Percentiles rank a stretch among this genome's conserved stretches.
phyloP scores from a whole-genome alignment of 2,888 invertebrate genomes.

The Cistogaster globosa region DNA sequence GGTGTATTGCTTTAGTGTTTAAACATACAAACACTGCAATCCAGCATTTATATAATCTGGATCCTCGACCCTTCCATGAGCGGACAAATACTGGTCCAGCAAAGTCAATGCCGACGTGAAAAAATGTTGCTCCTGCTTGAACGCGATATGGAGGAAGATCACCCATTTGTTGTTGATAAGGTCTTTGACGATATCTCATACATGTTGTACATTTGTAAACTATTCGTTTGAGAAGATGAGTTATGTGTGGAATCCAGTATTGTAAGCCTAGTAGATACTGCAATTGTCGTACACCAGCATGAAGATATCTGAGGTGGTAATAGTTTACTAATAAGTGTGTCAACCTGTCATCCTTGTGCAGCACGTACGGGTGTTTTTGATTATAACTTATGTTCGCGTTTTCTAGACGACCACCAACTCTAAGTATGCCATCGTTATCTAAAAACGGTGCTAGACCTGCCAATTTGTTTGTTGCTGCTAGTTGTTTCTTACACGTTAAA shows the following conservation, averaged over 20 bases:
- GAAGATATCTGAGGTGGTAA: slow-evolving; percentile 22
- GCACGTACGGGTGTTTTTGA: slow-evolving; percentile 61
- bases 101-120: slow-evolving; percentile 55
- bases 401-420: slow-evolving; percentile 66
- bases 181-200: slow-evolving; percentile 50
- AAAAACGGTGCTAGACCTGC: slow-evolving; percentile 65
- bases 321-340: background rate
- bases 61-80: slow-evolving; percentile 61
- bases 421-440: slow-evolving; percentile 56
- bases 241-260: slow-evolving; percentile 43
- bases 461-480: slow-evolving; percentile 57
- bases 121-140: slow-evolving; percentile 37
- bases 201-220: slow-evolving; percentile 60
- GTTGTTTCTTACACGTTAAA: slow-evolving; percentile 2
- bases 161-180: slow-evolving; percentile 68
- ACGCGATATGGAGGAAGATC: slow-evolving; percentile 66
- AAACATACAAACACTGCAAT: slow-evolving; percentile 63
- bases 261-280: slow-evolving; percentile 47
- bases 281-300: slow-evolving; percentile 20
- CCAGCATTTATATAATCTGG: slow-evolving; percentile 53
- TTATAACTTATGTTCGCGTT: slow-evolving; percentile 65
- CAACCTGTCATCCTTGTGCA: slow-evolving; percentile 17
- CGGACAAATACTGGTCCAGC: slow-evolving; percentile 58
- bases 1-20: slow-evolving; percentile 60
- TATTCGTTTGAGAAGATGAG: slow-evolving; percentile 42